Evolutionary conservation across 2,888 invertebrate species (phyloP).

Genomic region (Clostera curtula): DNA sequence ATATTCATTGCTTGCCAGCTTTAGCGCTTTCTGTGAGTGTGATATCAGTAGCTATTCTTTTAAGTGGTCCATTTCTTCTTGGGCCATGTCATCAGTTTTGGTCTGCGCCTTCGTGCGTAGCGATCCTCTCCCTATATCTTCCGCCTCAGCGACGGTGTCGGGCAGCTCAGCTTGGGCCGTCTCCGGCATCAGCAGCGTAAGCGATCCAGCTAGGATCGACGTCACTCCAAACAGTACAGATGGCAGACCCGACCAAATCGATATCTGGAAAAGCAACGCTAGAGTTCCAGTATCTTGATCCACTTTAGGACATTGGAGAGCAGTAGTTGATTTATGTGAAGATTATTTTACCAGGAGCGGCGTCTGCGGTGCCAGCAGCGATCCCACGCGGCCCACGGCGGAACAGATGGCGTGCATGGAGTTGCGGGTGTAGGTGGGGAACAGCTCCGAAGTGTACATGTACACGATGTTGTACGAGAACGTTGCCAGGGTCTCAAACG

Average conservation of each 20-base stretch:
- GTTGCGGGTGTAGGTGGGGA: slow-evolving; percentile 82
- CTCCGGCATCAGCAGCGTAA: slow-evolving; percentile 68
- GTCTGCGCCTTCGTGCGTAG: slow-evolving; percentile 11
- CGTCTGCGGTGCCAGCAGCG: slow-evolving; percentile 82
- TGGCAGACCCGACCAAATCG: slow-evolving; percentile 62
- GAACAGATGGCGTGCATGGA: slow-evolving; percentile 81
- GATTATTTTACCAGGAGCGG: slow-evolving; percentile 79
- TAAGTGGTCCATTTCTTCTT: slow-evolving; percentile 2
- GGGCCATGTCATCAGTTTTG: slow-evolving; percentile 5
- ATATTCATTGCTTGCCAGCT: too few species aligned
- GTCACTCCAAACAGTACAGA: slow-evolving; percentile 64
- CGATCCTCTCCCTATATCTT: slow-evolving; percentile 40
- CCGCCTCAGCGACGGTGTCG: slow-evolving; percentile 66
- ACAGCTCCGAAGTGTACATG: slow-evolving; percentile 83
- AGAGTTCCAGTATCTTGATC: not conserved
- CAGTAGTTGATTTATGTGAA: too few species aligned
- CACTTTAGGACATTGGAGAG: too few species aligned
- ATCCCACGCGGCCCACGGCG: slow-evolving; percentile 81
- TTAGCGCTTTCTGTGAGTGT: too few species aligned
- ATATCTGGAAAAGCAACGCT: slow-evolving; percentile 38
- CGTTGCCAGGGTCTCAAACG: slow-evolving; percentile 79
- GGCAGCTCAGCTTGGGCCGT: slow-evolving; percentile 63
- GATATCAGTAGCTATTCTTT: too few species aligned
- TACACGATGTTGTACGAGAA: slow-evolving; percentile 80
- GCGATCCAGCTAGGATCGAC: slow-evolving; percentile 53